These are phyloP conservation scores for Varecia variegata DNA, from an alignment of 2,797 vertebrate species.

Conservation along the genomic window DNA sequence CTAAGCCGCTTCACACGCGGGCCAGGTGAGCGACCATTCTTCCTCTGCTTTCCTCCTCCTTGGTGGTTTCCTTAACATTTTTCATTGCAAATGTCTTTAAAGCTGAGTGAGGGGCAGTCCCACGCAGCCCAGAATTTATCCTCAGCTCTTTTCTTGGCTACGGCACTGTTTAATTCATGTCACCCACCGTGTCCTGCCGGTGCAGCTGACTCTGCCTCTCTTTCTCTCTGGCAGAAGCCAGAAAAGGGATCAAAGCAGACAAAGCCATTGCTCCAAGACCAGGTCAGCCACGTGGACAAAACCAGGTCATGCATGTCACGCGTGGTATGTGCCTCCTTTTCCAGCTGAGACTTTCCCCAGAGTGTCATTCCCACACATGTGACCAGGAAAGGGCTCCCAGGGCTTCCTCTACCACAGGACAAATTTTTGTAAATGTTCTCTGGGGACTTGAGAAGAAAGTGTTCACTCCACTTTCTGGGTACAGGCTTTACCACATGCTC, in stretches of 20 bases:
- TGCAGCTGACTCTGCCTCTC: neutral
- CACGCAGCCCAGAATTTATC: too few species aligned
- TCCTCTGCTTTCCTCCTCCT: neutral
- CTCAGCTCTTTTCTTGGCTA: too few species aligned
- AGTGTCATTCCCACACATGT: rapidly evolving
- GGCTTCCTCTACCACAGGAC: neutral
- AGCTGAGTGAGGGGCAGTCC: neutral
- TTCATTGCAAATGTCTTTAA: neutral
- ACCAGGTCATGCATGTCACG: too few species aligned
- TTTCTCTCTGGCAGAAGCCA: neutral
- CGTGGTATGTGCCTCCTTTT: neutral
- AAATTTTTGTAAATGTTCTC: neutral
- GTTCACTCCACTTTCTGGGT: neutral
- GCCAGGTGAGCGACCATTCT: neutral
- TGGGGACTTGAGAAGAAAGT: neutral
- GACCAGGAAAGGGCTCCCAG: neutral
- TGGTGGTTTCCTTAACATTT: neutral
- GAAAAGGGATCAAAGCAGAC: neutral
- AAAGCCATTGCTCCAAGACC: neutral
- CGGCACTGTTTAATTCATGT: neutral
- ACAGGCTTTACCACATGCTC: rapidly evolving
- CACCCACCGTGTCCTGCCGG: neutral
- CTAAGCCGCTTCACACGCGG: too few species aligned
- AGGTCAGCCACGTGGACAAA: neutral
- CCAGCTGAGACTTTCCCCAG: neutral